These are phyloP conservation scores for Ramphastos sulfuratus DNA, from an alignment of 2,113 vertebrate genomes.

Conservation along the genomic window DNA sequence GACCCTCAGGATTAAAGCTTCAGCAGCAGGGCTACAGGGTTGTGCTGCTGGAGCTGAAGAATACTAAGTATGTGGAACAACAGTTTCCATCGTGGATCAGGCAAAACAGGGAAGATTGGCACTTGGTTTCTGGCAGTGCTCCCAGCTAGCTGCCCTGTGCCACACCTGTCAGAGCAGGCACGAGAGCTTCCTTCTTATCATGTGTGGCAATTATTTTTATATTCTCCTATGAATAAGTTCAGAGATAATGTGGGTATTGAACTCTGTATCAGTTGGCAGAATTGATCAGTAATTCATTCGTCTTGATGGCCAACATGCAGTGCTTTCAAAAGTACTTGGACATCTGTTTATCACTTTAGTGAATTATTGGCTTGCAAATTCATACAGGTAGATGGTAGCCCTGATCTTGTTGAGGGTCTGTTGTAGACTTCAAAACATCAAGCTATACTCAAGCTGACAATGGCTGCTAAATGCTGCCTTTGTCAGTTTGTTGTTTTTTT, in stretches of 20 bases:
- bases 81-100: neutral
- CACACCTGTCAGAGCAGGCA: neutral
- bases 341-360: neutral
- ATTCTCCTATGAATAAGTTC: neutral
- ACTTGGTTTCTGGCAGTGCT: neutral
- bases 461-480: neutral
- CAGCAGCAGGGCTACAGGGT: fast-evolving
- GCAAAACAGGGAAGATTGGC: neutral
- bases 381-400: fast-evolving
- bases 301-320: neutral
- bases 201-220: neutral
- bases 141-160: neutral
- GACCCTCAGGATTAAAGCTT: neutral
- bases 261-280: neutral
- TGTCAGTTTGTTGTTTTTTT: neutral
- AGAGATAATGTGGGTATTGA: neutral
- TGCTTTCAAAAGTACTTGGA: neutral
- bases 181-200: neutral
- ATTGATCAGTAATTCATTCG: neutral
- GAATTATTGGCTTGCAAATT: neutral
- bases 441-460: neutral
- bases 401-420: neutral
- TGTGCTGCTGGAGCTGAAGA: neutral
- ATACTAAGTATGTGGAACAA: neutral
- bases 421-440: neutral